Evolutionary conservation across 2,113 vertebrate species (phyloP), one percentile per base, ranked within the genome.

Genomic region (Opisthocomus hoazin): DNA sequence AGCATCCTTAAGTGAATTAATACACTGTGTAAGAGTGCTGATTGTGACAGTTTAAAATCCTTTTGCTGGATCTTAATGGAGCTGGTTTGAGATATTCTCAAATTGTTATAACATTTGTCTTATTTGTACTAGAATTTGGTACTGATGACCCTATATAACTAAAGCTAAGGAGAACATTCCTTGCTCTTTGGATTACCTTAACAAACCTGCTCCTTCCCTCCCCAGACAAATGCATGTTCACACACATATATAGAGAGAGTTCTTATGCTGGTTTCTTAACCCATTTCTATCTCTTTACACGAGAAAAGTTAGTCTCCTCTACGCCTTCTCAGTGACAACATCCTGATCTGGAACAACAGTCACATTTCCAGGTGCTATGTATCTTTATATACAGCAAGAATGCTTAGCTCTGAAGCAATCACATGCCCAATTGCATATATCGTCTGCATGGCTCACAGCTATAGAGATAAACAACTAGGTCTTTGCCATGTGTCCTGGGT

Each of bases 21-120:
- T 71, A 63, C 26, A 53, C 41, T 73, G 36, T 2, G 1, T 66
- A 63, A 76, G 51, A 63, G 15, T 79, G 71, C 43, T 79, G 64
- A 79, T 64, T 89, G 26, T 45, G 39, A 70, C 46, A 88, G 34
- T 63, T 95, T 88, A 88, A 94, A 92, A 64, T 74, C 14, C 17
- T 91, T 45, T 81, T 36, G 15, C 46, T 78, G 10, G 88, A 36
- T 54, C 50, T 64, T 95, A 94, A 90, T 74, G 39, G 50, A 88
- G 27, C 5, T 5, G 51, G 12, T 43, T 77, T 50, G 77, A 78
- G 66, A 36, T 74, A 70, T 45, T 12, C 23, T 81, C 32, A 79
- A 80, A 82, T 27, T 22, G 30, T 51, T 86, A 26, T 15, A 73
- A 65, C 22, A 51, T 82, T 95, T 76, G 9, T 63, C 63, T 90